These are phyloP conservation scores for Conistra vaccinii DNA, from an alignment of 2,888 invertebrate genomes.

Conservation along the genomic window DNA sequence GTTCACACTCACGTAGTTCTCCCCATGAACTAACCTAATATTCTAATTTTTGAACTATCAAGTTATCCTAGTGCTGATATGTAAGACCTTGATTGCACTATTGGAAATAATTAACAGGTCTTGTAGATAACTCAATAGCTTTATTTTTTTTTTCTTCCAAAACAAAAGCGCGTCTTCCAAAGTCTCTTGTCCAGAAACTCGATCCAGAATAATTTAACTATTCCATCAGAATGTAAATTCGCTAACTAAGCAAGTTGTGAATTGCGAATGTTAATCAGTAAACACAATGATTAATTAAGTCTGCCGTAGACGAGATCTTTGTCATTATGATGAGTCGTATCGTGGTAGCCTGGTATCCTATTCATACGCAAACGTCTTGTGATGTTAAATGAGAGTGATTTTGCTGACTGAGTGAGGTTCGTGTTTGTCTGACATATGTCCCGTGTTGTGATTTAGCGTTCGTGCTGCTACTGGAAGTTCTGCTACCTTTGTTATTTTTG, in stretches of 20 bases:
- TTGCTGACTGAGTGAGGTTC: conserved; percentile 66
- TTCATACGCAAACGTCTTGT: conserved; percentile 80
- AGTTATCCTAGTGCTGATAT: background rate
- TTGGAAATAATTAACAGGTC: background rate
- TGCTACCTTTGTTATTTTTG: conserved; percentile 59
- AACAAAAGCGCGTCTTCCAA: conserved; percentile 45
- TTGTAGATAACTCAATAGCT: background rate
- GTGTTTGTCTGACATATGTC: conserved; percentile 51
- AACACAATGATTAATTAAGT: conserved; percentile 89
- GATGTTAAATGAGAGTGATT: conserved; percentile 71
- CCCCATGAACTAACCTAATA: background rate
- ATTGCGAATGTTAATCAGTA: conserved; percentile 85
- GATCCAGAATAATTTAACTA: conserved; percentile 76
- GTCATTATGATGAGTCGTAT: conserved; percentile 86
- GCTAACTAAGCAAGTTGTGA: conserved; percentile 80
- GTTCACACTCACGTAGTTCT: too few species aligned
- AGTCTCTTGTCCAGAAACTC: conserved; percentile 47
- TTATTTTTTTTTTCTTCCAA: conserved; percentile 2
- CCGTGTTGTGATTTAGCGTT: conserved; percentile 58
- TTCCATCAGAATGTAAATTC: conserved; percentile 86
- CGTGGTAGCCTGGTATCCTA: conserved; percentile 72
- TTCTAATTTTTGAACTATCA: background rate
- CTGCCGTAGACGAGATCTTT: conserved; percentile 82
- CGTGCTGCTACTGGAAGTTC: conserved; percentile 30
- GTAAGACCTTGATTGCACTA: background rate